These are phyloP conservation scores for Nephila pilipes DNA, from an alignment of 1,140 invertebrate species.

Conservation along the genomic window DNA sequence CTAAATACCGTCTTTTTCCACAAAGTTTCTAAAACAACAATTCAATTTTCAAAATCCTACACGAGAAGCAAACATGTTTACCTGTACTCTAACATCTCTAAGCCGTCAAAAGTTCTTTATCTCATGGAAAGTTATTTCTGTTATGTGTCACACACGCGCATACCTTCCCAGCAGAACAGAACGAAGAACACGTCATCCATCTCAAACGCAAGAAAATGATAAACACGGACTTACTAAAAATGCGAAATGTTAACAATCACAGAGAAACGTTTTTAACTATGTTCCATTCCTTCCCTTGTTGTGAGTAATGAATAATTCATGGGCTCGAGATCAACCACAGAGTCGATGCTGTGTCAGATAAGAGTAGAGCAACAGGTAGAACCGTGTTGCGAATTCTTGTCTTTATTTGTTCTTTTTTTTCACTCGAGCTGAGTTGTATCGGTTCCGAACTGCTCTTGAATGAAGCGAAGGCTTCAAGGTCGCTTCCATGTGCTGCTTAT, in stretches of 20 bases:
- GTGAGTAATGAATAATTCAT: constrained; percentile 7
- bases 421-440: background rate
- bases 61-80: too few relatives aligned
- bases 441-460: constrained; percentile 26
- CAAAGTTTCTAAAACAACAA: too few relatives aligned
- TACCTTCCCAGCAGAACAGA: too few relatives aligned
- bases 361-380: constrained; percentile 21
- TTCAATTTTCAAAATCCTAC: too few relatives aligned
- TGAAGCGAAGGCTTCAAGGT: constrained; percentile 10
- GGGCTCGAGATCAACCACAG: background rate
- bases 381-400: constrained; percentile 20
- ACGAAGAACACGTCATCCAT: too few relatives aligned
- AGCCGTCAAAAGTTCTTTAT: too few relatives aligned
- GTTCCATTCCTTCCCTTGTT: background rate
- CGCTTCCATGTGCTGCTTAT: background rate
- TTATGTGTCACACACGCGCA: too few relatives aligned
- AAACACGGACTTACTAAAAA: background rate
- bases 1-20: too few relatives aligned
- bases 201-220: background rate
- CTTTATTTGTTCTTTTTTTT: constrained; percentile 29
- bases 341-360: background rate
- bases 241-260: constrained; percentile 7
- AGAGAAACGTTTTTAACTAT: background rate
- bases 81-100: too few relatives aligned
- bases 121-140: too few relatives aligned